phyloP scores from a whole-genome alignment of 2,113 vertebrate species.

The Pollimyrus isidori region DNA sequence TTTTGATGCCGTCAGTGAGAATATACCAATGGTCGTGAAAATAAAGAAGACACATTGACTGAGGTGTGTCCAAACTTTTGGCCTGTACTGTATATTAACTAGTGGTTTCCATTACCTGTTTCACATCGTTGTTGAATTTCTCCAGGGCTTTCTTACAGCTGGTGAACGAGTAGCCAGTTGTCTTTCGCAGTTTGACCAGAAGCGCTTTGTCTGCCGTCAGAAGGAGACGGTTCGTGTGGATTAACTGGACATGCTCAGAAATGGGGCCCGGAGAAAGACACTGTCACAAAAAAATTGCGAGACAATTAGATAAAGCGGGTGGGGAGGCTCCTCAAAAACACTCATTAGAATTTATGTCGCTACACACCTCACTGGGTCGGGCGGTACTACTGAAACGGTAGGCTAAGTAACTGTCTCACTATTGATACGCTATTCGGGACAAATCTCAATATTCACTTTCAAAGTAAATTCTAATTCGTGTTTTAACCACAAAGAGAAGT shows the following conservation, averaged over 20 bases:
- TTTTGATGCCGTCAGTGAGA: too few species aligned
- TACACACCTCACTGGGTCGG: neutral
- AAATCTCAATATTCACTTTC: neutral
- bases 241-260: slow-evolving; percentile 32
- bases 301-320: neutral
- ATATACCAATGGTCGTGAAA: too few species aligned
- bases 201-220: slow-evolving; percentile 67
- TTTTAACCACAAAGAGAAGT: neutral
- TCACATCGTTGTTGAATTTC: slow-evolving; percentile 64
- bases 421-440: neutral
- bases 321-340: neutral
- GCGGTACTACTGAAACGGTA: neutral
- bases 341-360: neutral
- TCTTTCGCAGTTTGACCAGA: slow-evolving; percentile 71
- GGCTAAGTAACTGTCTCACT: neutral
- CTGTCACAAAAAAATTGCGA: neutral
- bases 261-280: slow-evolving; percentile 35
- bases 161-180: slow-evolving; percentile 77
- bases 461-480: neutral
- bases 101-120: slow-evolving; percentile 54
- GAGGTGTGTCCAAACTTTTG: too few species aligned
- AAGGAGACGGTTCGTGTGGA: slow-evolving; percentile 45
- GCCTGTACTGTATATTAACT: too few species aligned
- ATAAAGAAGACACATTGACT: too few species aligned
- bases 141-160: slow-evolving; percentile 84